phyloP scores from a whole-genome alignment of 2,113 vertebrate genomes.

The Chloroceryle aenea region DNA sequence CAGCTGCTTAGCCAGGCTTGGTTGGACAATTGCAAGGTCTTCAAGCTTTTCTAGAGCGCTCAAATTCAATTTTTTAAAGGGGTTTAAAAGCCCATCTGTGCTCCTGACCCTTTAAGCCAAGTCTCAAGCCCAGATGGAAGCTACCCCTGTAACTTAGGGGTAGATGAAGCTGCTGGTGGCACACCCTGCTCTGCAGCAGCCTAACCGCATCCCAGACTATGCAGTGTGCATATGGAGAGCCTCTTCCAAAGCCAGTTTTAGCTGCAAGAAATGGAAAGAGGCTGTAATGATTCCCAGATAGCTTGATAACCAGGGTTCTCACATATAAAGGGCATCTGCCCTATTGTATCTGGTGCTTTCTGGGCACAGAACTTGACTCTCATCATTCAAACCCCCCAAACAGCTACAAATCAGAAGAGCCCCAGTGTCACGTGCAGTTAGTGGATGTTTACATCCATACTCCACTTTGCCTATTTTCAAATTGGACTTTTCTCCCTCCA shows the following conservation, averaged over 20 bases:
- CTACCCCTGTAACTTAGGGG: conserved; percentile 4
- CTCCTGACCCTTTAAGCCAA: conserved; percentile 23
- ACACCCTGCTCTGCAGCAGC: neutral
- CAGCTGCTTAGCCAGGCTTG: neutral
- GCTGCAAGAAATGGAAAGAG: neutral
- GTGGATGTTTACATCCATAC: neutral
- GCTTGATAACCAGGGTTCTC: neutral
- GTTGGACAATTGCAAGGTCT: neutral
- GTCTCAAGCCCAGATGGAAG: neutral
- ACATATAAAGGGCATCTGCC: neutral
- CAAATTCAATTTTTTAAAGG: neutral
- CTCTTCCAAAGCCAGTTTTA: neutral
- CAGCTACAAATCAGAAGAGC: neutral
- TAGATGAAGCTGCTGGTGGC: neutral
- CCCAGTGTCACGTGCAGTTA: neutral
- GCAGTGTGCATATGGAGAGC: neutral
- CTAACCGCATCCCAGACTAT: neutral
- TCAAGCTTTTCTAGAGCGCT: neutral
- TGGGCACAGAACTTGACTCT: neutral
- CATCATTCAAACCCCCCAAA: neutral
- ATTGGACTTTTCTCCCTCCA: neutral
- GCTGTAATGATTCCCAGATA: neutral
- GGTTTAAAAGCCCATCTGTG: conserved; percentile 11
- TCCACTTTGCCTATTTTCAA: neutral
- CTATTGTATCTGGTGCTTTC: neutral